Percentiles rank a stretch among this genome's conserved stretches.
Evolutionary conservation across 2,113 vertebrate genomes (phyloP).

Genomic region (Plestiodon gilberti): DNA sequence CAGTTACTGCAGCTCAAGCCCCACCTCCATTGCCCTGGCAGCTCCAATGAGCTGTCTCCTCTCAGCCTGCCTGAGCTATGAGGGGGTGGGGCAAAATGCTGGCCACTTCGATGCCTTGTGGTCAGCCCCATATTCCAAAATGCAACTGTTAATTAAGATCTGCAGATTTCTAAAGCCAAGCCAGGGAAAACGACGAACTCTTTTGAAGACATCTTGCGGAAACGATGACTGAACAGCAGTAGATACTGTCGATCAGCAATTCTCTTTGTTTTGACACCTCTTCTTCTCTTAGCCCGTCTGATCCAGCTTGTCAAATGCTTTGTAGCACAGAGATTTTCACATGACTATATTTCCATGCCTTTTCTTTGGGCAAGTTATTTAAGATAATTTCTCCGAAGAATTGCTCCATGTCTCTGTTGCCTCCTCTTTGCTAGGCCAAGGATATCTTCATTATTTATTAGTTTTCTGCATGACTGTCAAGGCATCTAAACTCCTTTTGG

Average conservation of each 20-base stretch:
- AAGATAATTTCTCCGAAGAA: slow-evolving; percentile 41
- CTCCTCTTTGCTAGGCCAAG: slow-evolving; percentile 36
- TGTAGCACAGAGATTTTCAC: slow-evolving; percentile 43
- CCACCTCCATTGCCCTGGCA: no score
- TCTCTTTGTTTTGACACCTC: slow-evolving; percentile 60
- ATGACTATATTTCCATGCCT: slow-evolving; percentile 50
- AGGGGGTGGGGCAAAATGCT: no score
- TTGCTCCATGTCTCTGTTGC: not conserved
- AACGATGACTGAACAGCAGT: slow-evolving; percentile 25
- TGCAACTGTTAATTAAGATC: slow-evolving; percentile 61
- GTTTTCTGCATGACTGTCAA: slow-evolving; percentile 37
- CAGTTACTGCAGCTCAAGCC: no score
- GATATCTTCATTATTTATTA: slow-evolving; percentile 46
- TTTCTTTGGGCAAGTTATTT: slow-evolving; percentile 47
- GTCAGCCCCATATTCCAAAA: slow-evolving; percentile 1
- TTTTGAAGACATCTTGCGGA: slow-evolving; percentile 45
- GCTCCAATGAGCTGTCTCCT: no score
- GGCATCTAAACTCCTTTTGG: slow-evolving; percentile 17
- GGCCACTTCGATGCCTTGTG: no score
- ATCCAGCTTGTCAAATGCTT: slow-evolving; percentile 48
- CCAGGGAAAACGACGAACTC: slow-evolving; percentile 25
- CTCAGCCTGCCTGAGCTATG: no score
- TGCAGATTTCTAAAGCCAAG: slow-evolving; percentile 44
- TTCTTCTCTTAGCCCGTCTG: slow-evolving; percentile 46
- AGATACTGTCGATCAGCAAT: slow-evolving; percentile 52